Evolutionary conservation across 2,888 invertebrate genomes (phyloP).

Genomic region (Synanthedon vespiformis): DNA sequence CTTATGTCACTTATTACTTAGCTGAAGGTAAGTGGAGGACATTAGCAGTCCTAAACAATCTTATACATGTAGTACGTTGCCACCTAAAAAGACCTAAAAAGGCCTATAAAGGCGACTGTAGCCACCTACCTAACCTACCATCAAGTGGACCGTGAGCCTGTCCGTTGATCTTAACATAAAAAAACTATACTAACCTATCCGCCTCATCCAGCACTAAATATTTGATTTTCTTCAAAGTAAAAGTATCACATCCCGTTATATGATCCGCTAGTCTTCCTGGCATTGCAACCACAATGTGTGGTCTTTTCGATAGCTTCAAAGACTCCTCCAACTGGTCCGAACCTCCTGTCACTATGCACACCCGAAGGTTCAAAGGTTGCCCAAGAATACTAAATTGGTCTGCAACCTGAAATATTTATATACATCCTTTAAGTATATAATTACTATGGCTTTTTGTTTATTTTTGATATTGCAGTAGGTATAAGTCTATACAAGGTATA

Average conservation of each 20-base stretch:
- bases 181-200: slow-evolving; percentile 74
- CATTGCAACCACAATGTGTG: slow-evolving; percentile 96
- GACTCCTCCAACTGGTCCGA: slow-evolving; percentile 93
- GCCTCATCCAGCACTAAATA: slow-evolving; percentile 97
- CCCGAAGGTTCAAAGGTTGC: slow-evolving; percentile 85
- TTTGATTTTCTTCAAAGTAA: slow-evolving; percentile 81
- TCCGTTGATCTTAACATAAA: too few species aligned
- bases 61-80: too few species aligned
- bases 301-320: slow-evolving; percentile 81
- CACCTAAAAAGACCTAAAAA: too few species aligned
- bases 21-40: too few species aligned
- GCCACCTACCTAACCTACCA: too few species aligned
- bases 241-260: slow-evolving; percentile 86
- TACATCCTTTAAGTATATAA: neutral
- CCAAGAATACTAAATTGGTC: slow-evolving; percentile 96
- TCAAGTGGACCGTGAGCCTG: too few species aligned
- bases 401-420: slow-evolving; percentile 75
- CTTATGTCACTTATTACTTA: too few species aligned
- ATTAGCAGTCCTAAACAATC: too few species aligned
- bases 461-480: too few species aligned
- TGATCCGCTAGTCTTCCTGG: slow-evolving; percentile 96
- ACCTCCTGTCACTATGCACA: slow-evolving; percentile 93
- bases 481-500: too few species aligned
- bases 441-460: neutral
- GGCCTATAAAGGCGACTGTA: too few species aligned